Conservation (phyloP, 2,797 vertebrate species). For the Bucorvus abyssinicus region DNA sequence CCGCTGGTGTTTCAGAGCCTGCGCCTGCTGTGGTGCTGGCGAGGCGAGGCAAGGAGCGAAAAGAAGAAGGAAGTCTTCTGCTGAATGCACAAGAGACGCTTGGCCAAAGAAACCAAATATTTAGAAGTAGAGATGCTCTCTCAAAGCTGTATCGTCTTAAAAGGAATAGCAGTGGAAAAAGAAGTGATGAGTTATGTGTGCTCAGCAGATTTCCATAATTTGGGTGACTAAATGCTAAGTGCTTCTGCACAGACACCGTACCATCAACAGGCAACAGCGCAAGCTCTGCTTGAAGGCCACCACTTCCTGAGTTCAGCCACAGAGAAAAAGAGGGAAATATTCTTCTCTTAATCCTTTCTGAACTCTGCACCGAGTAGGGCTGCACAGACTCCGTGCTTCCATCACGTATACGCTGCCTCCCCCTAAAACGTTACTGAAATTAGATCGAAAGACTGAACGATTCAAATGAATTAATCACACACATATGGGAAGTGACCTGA, state of each 20-base stretch:
- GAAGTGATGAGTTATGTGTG: neutral
- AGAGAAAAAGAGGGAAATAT: neutral
- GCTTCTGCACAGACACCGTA: neutral
- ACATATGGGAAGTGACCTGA: neutral
- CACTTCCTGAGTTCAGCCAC: neutral
- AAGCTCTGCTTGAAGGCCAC: neutral
- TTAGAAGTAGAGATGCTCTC: neutral
- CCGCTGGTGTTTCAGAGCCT: neutral
- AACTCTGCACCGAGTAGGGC: neutral
- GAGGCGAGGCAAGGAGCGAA: neutral
- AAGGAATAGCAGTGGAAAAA: neutral
- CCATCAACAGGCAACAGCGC: neutral
- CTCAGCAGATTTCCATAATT: neutral
- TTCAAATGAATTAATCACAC: neutral
- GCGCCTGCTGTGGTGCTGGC: neutral
- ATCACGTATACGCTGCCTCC: neutral
- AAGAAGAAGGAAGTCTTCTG: neutral
- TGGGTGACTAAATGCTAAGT: neutral
- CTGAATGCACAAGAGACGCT: neutral
- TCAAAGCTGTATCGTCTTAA: neutral
- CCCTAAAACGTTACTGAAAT: neutral
- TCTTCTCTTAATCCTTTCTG: neutral
- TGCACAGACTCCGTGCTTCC: neutral
- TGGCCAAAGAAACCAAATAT: neutral
- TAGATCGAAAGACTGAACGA: neutral